Conservation (phyloP, 2,797 vertebrate species). For the Myripristis jacobus region DNA sequence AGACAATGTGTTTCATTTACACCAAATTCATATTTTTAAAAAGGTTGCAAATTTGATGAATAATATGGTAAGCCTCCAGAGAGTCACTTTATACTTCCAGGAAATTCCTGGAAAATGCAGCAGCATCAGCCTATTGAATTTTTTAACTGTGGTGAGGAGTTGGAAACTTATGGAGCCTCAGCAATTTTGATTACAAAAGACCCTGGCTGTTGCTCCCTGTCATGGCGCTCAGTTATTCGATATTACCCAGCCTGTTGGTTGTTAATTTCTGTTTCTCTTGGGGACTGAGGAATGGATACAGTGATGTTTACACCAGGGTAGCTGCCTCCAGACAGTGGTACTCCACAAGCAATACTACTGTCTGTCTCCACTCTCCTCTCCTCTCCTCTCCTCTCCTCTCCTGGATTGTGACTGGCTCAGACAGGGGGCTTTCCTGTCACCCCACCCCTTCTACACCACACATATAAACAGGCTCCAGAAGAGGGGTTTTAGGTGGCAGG, state of each 20-base stretch:
- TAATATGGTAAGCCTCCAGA: too few relatives aligned
- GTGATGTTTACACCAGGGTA: not conserved
- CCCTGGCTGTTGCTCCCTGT: not conserved
- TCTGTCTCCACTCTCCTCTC: not conserved
- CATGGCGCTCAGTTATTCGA: conserved; percentile 2
- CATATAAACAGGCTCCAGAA: not conserved
- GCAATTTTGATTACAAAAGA: not conserved
- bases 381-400: conserved; percentile 13
- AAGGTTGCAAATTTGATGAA: too few relatives aligned
- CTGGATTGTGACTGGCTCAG: conserved; percentile 72
- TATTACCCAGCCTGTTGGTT: not conserved
- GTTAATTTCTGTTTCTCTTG: conserved; percentile 10
- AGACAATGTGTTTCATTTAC: too few relatives aligned
- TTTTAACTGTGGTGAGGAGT: too few relatives aligned
- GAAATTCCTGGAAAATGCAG: too few relatives aligned
- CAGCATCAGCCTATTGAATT: too few relatives aligned
- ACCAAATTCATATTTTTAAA: not conserved
- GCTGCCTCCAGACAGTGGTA: not conserved
- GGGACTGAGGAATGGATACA: not conserved
- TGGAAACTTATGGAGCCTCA: not conserved
- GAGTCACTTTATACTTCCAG: too few relatives aligned
- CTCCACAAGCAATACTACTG: conserved; percentile 5
- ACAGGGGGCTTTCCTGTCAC: conserved; percentile 76
- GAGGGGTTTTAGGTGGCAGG: conserved; percentile 72
- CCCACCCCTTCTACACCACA: conserved; percentile 34